These are phyloP conservation scores for Lasioglossum morio DNA, from an alignment of 2,888 invertebrate species.

Conservation along the genomic window DNA sequence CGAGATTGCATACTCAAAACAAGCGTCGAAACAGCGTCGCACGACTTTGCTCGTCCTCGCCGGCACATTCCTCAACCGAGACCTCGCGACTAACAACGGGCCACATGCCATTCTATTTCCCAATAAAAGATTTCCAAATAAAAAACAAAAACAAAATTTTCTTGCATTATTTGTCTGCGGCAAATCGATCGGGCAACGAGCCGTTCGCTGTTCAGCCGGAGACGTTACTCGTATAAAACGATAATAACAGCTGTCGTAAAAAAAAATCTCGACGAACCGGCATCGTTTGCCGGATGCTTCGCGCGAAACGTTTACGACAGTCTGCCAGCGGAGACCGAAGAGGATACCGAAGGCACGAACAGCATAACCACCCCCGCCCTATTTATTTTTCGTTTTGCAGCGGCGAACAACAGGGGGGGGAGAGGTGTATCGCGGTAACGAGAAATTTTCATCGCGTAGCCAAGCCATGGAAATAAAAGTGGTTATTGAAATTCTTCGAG, in stretches of 20 bases:
- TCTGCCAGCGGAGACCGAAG: not conserved
- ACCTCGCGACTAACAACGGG: no score
- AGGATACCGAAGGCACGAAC: not conserved
- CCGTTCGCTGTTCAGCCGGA: conserved; percentile 18
- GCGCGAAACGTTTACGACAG: conserved; percentile 51
- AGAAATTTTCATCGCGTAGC: conserved; percentile 62
- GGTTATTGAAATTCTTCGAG: conserved; percentile 79
- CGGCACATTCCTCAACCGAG: not conserved
- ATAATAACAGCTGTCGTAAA: conserved; percentile 43
- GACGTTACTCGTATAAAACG: conserved; percentile 37
- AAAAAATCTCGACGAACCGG: conserved; percentile 40
- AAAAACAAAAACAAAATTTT: no score
- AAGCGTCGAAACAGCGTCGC: not conserved
- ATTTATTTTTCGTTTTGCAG: not conserved
- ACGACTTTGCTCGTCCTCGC: not conserved
- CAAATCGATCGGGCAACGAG: conserved; percentile 22
- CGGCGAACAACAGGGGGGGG: not conserved
- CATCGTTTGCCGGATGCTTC: conserved; percentile 8
- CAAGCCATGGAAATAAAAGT: conserved; percentile 75
- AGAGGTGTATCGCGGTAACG: conserved; percentile 33
- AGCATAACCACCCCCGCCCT: not conserved
- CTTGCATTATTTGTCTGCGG: no score
- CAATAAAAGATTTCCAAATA: no score
- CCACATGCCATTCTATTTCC: no score
- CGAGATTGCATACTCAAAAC: not conserved